Base-by-base conservation (phyloP, 1,140 invertebrate species). In the Eulimnadia texana region DNA sequence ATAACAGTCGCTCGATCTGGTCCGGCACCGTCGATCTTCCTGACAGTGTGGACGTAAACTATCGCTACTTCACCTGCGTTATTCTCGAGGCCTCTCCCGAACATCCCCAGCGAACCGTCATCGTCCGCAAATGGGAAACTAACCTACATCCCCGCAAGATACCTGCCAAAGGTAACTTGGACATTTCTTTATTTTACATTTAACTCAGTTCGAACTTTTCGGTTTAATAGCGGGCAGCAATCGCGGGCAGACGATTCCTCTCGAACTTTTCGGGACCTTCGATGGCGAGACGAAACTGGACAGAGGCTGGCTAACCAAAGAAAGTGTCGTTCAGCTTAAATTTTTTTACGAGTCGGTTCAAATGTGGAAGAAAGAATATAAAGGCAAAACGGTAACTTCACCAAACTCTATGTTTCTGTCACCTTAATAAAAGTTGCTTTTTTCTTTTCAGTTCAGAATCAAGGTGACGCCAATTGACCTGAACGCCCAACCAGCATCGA, bases 271-370 rank as follows among this genome's bases (percentile, higher is more conserved):
- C 74, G 85, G 88, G 19, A 76, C 77, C 64, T 78, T 81, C 71
- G 80, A 82, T 69, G 77, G 79, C 20, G 73, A 75, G 47, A 74
- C 76, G 27, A 81, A 79, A 65, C 74, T 90, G 11, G 84, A 87
- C 67, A 79, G 80, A 56, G 92, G 92, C 0, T 96, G 92, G 92
- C 73, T 96, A 0, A 92, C 84, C 24, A 79, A 82, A 61, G 89
- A 94, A 71, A 85, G 84, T 28, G 77, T 90, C 55, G 79, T 95
- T 53, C 90, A 95, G 72, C 81, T 96, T 52, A 90, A 92, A 72
- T 77, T 94, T 67, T 84, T 84, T 67, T 84, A 86, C 67, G 85
- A 85, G 69, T 86, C 92, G 1, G 82, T 95, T 62, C 82, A 83
- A 62, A 79, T 93, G 61, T 85, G 82, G 68, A 81, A 83, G 67